Conservation (phyloP, 2,113 vertebrate species). For the Vulpes lagopus region DNA sequence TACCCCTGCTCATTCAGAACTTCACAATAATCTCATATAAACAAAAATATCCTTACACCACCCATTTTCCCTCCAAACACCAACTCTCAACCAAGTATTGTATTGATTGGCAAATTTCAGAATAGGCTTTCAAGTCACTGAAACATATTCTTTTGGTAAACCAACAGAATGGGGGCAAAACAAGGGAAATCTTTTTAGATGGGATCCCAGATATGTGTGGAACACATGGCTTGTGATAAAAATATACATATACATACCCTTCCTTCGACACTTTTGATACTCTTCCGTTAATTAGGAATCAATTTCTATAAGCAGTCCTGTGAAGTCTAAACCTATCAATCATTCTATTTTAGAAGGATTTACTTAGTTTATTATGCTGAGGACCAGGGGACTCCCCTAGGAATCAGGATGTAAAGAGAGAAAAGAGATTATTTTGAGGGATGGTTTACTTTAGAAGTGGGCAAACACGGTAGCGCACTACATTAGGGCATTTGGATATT, state of each 20-base stretch:
- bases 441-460: not conserved
- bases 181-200: not conserved
- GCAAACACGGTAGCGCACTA: not conserved
- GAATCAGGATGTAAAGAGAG: not conserved
- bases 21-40: not conserved
- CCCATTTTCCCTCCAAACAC: not conserved
- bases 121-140: slow-evolving; percentile 20
- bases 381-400: not conserved
- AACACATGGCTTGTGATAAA: not conserved
- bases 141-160: not conserved
- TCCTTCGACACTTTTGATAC: not conserved
- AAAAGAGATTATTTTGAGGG: not conserved
- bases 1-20: not conserved
- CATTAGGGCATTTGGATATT: not conserved
- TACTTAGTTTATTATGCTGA: slow-evolving; percentile 29
- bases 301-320: not conserved
- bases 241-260: not conserved
- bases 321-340: not conserved
- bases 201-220: not conserved
- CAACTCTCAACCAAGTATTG: not conserved
- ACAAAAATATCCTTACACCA: not conserved
- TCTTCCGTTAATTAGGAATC: not conserved
- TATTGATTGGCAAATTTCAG: slow-evolving; percentile 28
- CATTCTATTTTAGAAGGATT: not conserved
- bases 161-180: slow-evolving; percentile 8